Base-by-base conservation (phyloP, 2,888 invertebrate species). In the Charanyca ferruginea region DNA sequence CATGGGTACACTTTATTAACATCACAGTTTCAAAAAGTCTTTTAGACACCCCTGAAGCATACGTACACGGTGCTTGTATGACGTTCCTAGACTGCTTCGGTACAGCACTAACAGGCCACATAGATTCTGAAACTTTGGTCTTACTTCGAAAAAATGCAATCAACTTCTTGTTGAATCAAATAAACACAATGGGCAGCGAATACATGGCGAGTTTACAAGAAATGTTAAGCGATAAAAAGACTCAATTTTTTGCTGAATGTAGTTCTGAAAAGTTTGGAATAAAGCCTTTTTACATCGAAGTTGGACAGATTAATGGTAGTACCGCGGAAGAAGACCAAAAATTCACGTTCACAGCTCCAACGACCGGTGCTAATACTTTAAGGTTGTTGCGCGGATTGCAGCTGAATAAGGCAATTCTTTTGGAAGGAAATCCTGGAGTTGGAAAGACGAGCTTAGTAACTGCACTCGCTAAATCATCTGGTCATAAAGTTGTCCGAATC, bases 341-440 rank as follows among this genome's bases (percentile, higher is more conserved):
- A 32, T 98, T 98, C 84, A 96, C 97, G 0, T 98, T 98, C 83
- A 96, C 97, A 59, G 97, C 98, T 0, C 97, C 97, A 0, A 98
- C 98, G 0, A 98, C 98, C 0, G 96, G 97, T 53, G 95, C 96
- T 23, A 99, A 99, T 92, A 97, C 98, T 0, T 94, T 98, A 70
- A 96, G 99, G 68, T 89, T 99, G 11, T 91, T 99, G 44, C 96
- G 99, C 66, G 99, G 98, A 0, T 95, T 99, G 84, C 98, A 99
- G 85, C 91, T 99, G 67, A 98, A 98, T 71, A 98, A 99, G 90
- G 99, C 99, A 0, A 97, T 99, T 66, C 96, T 99, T 60, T 93
- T 99, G 20, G 99, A 99, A 95, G 99, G 99, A 2, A 98, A 99
- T 83, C 99, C 99, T 3, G 99, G 99, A 2, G 99, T 99, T 22